Percentiles rank a stretch among this genome's conserved stretches.
Conservation (phyloP, 1,140 invertebrate species). For the Cyclina sinensis region DNA sequence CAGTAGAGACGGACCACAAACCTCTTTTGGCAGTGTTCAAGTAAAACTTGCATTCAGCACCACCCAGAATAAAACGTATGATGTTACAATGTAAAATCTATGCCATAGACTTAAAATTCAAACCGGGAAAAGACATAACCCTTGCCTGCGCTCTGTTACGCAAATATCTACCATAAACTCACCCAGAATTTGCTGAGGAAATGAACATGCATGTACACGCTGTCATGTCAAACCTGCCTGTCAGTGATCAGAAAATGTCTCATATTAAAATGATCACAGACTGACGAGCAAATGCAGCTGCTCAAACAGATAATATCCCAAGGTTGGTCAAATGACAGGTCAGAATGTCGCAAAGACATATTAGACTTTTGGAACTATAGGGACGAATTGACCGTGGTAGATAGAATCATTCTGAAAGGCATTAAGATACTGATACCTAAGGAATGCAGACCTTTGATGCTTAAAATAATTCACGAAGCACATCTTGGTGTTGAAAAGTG, state of each 20-base stretch:
- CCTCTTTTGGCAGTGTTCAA: constrained; percentile 57
- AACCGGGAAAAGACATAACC: constrained; percentile 64
- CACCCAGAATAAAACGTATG: constrained; percentile 68
- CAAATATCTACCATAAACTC: not conserved
- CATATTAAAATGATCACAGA: constrained; percentile 70
- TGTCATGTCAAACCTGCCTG: not conserved
- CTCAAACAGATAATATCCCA: not conserved
- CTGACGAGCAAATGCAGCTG: not conserved
- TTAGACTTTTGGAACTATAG: constrained; percentile 6
- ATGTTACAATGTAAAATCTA: constrained; percentile 65
- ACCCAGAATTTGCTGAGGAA: not conserved
- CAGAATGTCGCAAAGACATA: not conserved
- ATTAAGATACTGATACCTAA: constrained; percentile 7
- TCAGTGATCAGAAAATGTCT: constrained; percentile 71
- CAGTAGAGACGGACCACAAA: constrained; percentile 69
- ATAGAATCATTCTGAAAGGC: constrained; percentile 13
- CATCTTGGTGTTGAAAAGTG: constrained; percentile 30
- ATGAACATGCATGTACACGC: not conserved
- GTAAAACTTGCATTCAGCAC: constrained; percentile 63
- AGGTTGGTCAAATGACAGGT: not conserved
- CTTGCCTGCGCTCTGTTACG: not conserved
- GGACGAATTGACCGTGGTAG: constrained; percentile 18
- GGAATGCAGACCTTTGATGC: not conserved
- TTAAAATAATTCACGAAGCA: not conserved
- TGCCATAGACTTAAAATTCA: constrained; percentile 73